A percentile compares a stretch with the other conserved stretches of the same genome.
Evolutionary conservation across 2,797 vertebrate genomes (phyloP).

Genomic region (Tolypeutes matacus): DNA sequence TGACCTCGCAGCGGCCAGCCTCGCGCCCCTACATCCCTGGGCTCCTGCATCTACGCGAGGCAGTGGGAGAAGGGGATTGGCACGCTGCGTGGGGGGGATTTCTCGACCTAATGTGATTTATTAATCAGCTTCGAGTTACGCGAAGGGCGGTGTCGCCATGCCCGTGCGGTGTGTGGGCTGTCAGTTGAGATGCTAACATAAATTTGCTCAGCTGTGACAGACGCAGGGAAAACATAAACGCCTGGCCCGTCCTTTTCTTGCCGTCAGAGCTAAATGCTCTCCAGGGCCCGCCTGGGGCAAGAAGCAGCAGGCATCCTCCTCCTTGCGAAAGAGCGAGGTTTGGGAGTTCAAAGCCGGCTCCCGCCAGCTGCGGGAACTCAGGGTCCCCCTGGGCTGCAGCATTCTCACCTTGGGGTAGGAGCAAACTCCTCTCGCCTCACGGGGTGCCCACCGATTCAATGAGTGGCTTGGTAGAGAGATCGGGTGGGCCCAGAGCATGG

Average conservation of each 20-base stretch:
- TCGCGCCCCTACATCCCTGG: too few relatives aligned
- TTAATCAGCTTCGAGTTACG: background rate
- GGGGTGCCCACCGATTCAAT: too few relatives aligned
- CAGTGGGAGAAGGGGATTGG: background rate
- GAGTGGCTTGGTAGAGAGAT: too few relatives aligned
- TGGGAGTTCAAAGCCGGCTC: rapidly evolving
- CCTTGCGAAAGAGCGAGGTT: background rate
- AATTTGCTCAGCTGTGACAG: constrained; percentile 38
- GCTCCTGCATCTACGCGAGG: rapidly evolving
- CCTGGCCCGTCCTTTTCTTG: background rate
- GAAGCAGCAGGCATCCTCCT: rapidly evolving
- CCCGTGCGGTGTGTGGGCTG: background rate
- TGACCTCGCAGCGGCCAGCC: too few relatives aligned
- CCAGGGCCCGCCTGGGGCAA: background rate
- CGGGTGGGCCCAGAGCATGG: rapidly evolving
- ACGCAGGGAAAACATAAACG: background rate
- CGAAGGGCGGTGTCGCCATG: rapidly evolving
- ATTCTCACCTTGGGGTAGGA: background rate
- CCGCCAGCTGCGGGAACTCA: rapidly evolving
- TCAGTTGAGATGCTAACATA: background rate
- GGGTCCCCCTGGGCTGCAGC: too few relatives aligned
- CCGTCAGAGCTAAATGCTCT: background rate
- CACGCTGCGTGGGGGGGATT: rapidly evolving
- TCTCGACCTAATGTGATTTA: background rate
- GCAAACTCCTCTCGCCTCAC: rapidly evolving